These are phyloP conservation scores for Acrobeloides nanus DNA, from an alignment of 2,888 invertebrate species.

Conservation along the genomic window DNA sequence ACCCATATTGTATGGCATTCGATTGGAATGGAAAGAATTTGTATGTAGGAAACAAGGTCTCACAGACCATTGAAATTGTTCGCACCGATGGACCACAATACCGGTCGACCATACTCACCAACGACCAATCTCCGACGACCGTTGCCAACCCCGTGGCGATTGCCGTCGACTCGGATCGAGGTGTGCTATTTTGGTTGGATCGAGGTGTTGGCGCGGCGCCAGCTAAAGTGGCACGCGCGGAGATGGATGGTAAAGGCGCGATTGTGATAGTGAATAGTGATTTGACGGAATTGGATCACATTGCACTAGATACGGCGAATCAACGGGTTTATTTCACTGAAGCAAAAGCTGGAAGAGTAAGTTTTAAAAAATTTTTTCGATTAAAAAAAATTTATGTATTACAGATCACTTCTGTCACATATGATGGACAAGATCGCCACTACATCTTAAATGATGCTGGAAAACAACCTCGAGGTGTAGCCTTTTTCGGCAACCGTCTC, in stretches of 20 bases:
- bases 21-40: conserved; percentile 94
- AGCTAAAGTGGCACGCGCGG: conserved; percentile 72
- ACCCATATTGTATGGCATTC: conserved; percentile 81
- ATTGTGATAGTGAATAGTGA: conserved; percentile 56
- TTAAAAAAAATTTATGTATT: conserved; percentile 10
- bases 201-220: conserved; percentile 68
- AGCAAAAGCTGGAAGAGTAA: conserved; percentile 56
- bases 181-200: conserved; percentile 91
- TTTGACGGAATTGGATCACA: conserved; percentile 62
- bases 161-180: conserved; percentile 83
- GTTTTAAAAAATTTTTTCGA: conserved; percentile 12
- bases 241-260: conserved; percentile 77
- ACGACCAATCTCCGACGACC: conserved; percentile 71
- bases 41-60: conserved; percentile 74
- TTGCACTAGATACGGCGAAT: conserved; percentile 71
- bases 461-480: conserved; percentile 47
- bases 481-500: conserved; percentile 41
- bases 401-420: conserved; percentile 49
- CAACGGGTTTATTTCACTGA: conserved; percentile 79
- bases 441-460: conserved; percentile 49
- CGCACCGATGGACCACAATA: conserved; percentile 59
- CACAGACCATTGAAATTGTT: conserved; percentile 82
- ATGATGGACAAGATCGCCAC: conserved; percentile 51
- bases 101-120: conserved; percentile 76
- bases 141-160: conserved; percentile 80